A percentile compares a stretch with the other conserved stretches of the same genome.
These are phyloP conservation scores for Gonatopus flavifemur DNA, from an alignment of 1,140 invertebrate species.

Conservation along the genomic window DNA sequence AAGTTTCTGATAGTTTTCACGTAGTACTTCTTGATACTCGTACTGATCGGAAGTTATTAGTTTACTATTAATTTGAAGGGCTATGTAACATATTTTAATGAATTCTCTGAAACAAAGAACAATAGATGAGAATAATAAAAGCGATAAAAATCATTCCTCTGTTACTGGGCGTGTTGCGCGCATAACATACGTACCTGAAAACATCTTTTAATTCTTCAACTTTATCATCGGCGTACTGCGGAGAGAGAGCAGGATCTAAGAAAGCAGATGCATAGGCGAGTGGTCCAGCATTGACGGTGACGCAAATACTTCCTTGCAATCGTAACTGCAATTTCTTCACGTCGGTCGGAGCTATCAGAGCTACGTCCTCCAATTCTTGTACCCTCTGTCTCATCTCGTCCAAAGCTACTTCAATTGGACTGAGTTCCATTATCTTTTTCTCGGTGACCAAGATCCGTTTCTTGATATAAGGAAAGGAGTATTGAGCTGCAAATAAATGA, in stretches of 20 bases:
- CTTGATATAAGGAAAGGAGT: slow-evolving; percentile 89
- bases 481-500: slow-evolving; percentile 65
- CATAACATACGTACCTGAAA: slow-evolving; percentile 74
- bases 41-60: slow-evolving; percentile 83
- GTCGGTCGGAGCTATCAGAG: slow-evolving; percentile 77
- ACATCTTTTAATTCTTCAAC: slow-evolving; percentile 80
- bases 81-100: slow-evolving; percentile 82
- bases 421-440: slow-evolving; percentile 76
- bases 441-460: slow-evolving; percentile 79
- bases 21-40: slow-evolving; percentile 85
- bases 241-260: slow-evolving; percentile 69
- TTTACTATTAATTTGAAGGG: slow-evolving; percentile 83
- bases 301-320: slow-evolving; percentile 87
- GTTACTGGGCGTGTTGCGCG: no score
- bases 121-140: slow-evolving; percentile 5
- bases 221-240: slow-evolving; percentile 75
- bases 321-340: slow-evolving; percentile 87
- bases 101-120: slow-evolving; percentile 70
- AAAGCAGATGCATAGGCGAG: slow-evolving; percentile 90
- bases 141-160: no score
- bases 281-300: slow-evolving; percentile 94
- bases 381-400: slow-evolving; percentile 89
- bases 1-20: slow-evolving; percentile 83
- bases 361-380: slow-evolving; percentile 81
- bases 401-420: slow-evolving; percentile 91